These are phyloP conservation scores for Catharus minimus DNA, from an alignment of 2,113 vertebrate species.

Conservation along the genomic window DNA sequence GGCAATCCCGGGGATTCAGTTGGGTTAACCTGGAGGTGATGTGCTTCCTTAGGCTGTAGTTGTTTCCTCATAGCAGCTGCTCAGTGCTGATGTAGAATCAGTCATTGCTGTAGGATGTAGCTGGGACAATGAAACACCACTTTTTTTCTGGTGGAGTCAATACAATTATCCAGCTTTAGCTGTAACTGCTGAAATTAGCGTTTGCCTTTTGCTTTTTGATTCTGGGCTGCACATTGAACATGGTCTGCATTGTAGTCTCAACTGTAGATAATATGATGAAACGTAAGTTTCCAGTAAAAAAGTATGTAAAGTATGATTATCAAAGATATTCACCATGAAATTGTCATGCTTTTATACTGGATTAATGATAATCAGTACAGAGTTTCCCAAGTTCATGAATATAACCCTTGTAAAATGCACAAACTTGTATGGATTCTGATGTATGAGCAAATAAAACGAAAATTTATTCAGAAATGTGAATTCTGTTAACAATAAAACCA, in stretches of 20 bases:
- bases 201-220: background rate
- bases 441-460: background rate
- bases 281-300: background rate
- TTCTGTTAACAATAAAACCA: background rate
- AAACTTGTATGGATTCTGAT: background rate
- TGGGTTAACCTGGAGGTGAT: slow-evolving; percentile 63
- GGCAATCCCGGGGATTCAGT: slow-evolving; percentile 42
- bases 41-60: background rate
- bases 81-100: slow-evolving; percentile 16
- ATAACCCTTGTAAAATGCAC: background rate
- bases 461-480: background rate
- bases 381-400: background rate
- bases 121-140: background rate
- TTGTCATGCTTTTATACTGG: background rate
- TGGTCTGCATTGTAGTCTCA: background rate
- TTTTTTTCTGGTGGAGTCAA: background rate
- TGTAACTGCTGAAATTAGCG: background rate
- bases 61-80: background rate
- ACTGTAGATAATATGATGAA: background rate
- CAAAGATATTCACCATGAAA: background rate
- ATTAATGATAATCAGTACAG: background rate
- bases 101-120: background rate
- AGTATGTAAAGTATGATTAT: background rate
- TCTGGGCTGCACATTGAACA: background rate
- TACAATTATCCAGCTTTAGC: background rate